Conservation (phyloP, 1,140 invertebrate species). For the Steinernema khuongi region DNA sequence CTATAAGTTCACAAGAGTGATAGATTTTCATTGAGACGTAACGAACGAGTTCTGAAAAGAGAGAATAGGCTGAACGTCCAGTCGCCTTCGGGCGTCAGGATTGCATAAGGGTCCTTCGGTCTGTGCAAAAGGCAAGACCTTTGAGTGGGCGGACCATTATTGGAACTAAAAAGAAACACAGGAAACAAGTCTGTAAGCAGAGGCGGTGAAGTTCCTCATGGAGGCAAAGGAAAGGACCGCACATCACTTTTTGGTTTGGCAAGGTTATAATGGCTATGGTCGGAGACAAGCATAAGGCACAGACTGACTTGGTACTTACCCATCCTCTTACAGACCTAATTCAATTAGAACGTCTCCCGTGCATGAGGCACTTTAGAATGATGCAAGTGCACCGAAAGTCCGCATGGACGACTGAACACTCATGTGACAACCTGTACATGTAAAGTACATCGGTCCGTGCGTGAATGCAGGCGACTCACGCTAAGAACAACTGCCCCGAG, state of each 20-base stretch:
- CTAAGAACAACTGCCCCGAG: background rate
- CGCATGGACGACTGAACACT: background rate
- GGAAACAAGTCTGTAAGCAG: background rate
- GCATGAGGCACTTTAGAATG: background rate
- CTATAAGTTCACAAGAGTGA: background rate
- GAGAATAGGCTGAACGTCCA: background rate
- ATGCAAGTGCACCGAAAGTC: background rate
- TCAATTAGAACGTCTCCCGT: conserved; percentile 8
- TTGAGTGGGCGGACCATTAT: background rate
- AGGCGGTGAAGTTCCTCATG: background rate
- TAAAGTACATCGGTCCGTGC: background rate
- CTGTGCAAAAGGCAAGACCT: background rate
- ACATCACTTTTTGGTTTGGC: background rate
- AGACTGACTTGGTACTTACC: background rate
- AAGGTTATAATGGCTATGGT: background rate
- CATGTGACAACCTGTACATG: background rate
- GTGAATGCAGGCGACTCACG: background rate
- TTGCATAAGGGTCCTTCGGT: background rate
- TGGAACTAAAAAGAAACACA: background rate
- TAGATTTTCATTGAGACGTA: background rate
- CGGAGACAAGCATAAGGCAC: background rate
- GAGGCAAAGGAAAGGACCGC: background rate
- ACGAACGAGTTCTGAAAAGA: background rate
- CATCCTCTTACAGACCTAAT: background rate
- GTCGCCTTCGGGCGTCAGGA: background rate